Evolutionary conservation across 1,140 invertebrate genomes (phyloP), one percentile per base, ranked within the genome.

Genomic region (Panagrolaimus sp.): DNA sequence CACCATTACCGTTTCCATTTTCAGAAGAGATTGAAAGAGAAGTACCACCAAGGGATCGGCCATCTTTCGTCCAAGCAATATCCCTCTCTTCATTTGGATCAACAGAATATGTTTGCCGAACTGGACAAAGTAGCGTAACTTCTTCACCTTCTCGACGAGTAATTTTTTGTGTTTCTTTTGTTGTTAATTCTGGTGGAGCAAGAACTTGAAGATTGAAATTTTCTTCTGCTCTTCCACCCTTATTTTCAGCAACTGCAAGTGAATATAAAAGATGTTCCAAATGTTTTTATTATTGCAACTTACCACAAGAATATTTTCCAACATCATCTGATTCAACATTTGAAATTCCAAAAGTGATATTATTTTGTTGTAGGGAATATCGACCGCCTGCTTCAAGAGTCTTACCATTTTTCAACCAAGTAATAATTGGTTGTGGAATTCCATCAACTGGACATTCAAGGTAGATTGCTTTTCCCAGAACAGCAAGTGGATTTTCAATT

Each of bases 401-500:
- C n/a, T 73, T 14, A 9, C 81, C 83, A 71, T 85, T 79, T 71
- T 84, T 84, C n/a, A 72, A 62, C 85, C 85, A 86, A 3, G 70
- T 66, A 13, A 86, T 74, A 0, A 71, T 68, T 14, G 84, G 85
- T n/a, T 80, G 72, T 9, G 76, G 69, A 65, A 72, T 75, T 14
- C 84, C 85, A 46, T 75, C 72, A 9, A 84, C 84, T 5, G 85
- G 85, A 77, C 86, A 87, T 67, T 86, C 84, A 65, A 87, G 69
- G 14, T 81, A 72, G 7, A 86, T 84, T 3, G 80, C 80, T 46
- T 82, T 71, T 25, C 82, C 84, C 9, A 81, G 64, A 65, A 82
- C 75, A 42, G 77, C 77, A 20, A 81, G 67, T 9, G 80, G 80
- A 66, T 73, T 81, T 38, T 65, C 75, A 46, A 86, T 84, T 11